These are phyloP conservation scores for Matsumurasca onukii DNA, from an alignment of 1,140 invertebrate genomes.

Conservation along the genomic window DNA sequence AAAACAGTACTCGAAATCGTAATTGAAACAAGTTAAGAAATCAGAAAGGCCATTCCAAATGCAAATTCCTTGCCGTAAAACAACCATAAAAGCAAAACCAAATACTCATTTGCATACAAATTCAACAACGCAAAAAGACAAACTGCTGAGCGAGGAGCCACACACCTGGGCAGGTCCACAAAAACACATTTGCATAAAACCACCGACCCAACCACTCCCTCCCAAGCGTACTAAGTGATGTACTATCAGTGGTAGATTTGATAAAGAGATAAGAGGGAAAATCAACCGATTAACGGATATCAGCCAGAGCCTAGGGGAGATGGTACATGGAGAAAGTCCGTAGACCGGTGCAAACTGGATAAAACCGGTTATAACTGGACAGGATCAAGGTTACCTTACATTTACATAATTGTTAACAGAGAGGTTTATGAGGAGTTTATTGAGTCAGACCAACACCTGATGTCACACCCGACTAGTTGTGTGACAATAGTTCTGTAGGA, in stretches of 20 bases:
- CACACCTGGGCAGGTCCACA: not conserved
- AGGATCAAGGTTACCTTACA: slow-evolving; percentile 1
- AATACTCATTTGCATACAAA: no score
- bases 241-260: not conserved
- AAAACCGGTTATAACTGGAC: not conserved
- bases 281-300: slow-evolving; percentile 2
- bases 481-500: no score
- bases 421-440: no score
- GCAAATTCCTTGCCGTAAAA: no score
- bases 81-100: no score
- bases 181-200: not conserved
- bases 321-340: not conserved
- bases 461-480: no score
- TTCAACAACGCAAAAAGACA: no score
- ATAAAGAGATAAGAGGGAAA: not conserved
- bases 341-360: not conserved
- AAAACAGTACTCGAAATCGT: no score
- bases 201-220: not conserved
- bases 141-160: not conserved
- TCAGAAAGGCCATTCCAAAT: no score
- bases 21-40: no score
- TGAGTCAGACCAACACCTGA: no score
- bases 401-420: slow-evolving; percentile 15
- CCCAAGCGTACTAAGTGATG: not conserved
- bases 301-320: not conserved